phyloP scores from a whole-genome alignment of 2,888 invertebrate species.

The Drosophila borborema region DNA sequence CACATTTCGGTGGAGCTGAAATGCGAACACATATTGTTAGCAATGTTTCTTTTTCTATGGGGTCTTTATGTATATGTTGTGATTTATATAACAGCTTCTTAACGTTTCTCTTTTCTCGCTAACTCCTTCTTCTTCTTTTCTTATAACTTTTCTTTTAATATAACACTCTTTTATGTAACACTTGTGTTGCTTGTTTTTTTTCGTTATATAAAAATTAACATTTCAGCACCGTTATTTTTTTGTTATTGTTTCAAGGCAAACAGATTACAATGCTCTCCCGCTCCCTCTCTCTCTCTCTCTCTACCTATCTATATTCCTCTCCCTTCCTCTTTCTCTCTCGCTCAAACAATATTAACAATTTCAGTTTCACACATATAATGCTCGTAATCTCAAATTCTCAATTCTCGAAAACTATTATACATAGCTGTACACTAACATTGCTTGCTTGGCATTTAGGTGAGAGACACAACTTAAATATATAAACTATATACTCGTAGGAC shows the following conservation, averaged over 20 bases:
- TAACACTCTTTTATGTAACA: slow-evolving; percentile 67
- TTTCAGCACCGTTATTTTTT: slow-evolving; percentile 84
- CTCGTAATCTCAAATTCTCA: slow-evolving; percentile 33
- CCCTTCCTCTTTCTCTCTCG: slow-evolving; percentile 16
- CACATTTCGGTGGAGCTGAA: background rate
- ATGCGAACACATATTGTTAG: background rate
- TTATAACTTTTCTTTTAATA: slow-evolving; percentile 41
- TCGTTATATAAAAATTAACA: slow-evolving; percentile 79
- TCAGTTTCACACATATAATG: slow-evolving; percentile 17
- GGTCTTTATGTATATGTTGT: slow-evolving; percentile 14
- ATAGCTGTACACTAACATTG: slow-evolving; percentile 55
- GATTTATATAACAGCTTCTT: slow-evolving; percentile 61
- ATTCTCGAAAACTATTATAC: slow-evolving; percentile 44
- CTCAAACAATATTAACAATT: slow-evolving; percentile 44
- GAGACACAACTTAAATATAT: slow-evolving; percentile 43
- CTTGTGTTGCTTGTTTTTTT: slow-evolving; percentile 58
- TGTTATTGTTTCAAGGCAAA: slow-evolving; percentile 79
- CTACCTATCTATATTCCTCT: background rate
- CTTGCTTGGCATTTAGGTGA: slow-evolving; percentile 48
- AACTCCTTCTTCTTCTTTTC: background rate
- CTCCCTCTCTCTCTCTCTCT: slow-evolving; percentile 5
- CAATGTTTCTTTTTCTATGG: slow-evolving; percentile 18
- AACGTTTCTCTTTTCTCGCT: slow-evolving; percentile 14
- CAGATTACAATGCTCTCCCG: slow-evolving; percentile 67
- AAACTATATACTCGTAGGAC: slow-evolving; percentile 25